These are phyloP conservation scores for Odontomyia ornata DNA, from an alignment of 2,888 invertebrate genomes.

Conservation along the genomic window DNA sequence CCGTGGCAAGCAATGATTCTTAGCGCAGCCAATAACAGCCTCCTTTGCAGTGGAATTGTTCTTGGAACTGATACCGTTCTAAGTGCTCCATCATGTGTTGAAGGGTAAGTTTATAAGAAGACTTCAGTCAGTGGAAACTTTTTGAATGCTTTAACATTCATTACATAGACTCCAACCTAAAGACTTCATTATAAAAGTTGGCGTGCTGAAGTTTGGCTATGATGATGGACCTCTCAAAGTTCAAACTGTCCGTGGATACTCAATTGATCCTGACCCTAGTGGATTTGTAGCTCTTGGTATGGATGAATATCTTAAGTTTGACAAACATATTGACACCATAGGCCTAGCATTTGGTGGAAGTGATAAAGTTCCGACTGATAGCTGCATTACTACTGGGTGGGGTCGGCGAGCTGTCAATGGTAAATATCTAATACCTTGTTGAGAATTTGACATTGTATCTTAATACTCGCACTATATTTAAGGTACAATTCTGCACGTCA, in stretches of 20 bases:
- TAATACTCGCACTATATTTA: constrained; percentile 75
- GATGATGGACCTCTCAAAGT: constrained; percentile 82
- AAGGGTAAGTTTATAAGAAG: constrained; percentile 72
- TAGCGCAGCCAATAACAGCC: constrained; percentile 74
- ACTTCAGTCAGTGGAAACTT: too few species aligned
- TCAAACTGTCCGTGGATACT: constrained; percentile 77
- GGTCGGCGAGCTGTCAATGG: constrained; percentile 81
- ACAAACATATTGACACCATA: constrained; percentile 78
- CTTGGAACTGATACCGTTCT: constrained; percentile 77
- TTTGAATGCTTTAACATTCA: too few species aligned
- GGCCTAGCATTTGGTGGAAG: constrained; percentile 76
- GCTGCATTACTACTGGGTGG: constrained; percentile 85
- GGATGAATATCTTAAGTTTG: constrained; percentile 70
- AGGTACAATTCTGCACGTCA: constrained; percentile 78
- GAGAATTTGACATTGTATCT: background rate
- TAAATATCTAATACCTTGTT: constrained; percentile 65
- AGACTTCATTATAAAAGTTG: constrained; percentile 79
- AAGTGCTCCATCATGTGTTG: constrained; percentile 82
- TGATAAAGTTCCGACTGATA: constrained; percentile 66
- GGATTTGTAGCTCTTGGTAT: constrained; percentile 78
- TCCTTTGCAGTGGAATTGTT: constrained; percentile 83
- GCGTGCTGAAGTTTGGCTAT: constrained; percentile 85
- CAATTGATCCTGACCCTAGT: constrained; percentile 75
- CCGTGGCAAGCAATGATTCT: constrained; percentile 89
- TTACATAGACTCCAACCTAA: constrained; percentile 68